These are phyloP conservation scores for Tanypteryx hageni DNA, from an alignment of 2,888 invertebrate genomes.

Conservation along the genomic window DNA sequence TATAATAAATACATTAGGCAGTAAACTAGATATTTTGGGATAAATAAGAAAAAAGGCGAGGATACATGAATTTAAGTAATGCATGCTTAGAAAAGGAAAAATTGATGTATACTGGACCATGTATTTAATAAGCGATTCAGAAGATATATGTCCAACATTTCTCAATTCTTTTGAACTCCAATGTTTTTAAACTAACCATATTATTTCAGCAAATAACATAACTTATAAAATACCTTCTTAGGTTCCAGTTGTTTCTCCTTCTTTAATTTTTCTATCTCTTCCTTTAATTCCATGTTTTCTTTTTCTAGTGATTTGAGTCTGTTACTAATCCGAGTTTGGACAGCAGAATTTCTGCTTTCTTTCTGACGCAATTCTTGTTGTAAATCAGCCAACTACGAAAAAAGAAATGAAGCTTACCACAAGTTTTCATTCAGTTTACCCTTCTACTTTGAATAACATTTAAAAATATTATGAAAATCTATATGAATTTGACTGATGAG, in stretches of 20 bases:
- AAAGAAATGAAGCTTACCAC: background rate
- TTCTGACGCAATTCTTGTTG: conserved; percentile 84
- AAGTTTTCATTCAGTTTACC: too few species aligned
- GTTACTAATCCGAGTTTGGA: conserved; percentile 69
- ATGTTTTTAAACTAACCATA: too few species aligned
- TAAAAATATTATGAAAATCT: too few species aligned
- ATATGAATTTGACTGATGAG: too few species aligned
- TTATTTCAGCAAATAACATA: too few species aligned
- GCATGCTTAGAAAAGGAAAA: too few species aligned
- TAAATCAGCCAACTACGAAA: conserved; percentile 76
- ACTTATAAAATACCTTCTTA: background rate
- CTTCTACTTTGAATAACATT: too few species aligned
- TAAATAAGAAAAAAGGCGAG: background rate
- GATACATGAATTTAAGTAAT: too few species aligned
- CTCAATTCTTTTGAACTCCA: too few species aligned
- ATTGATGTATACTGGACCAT: too few species aligned
- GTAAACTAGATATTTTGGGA: background rate
- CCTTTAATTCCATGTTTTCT: conserved; percentile 45
- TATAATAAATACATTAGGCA: background rate
- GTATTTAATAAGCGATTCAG: too few species aligned
- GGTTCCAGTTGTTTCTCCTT: conserved; percentile 37
- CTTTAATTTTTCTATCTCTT: conserved; percentile 34
- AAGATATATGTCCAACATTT: too few species aligned
- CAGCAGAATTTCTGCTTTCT: conserved; percentile 84
- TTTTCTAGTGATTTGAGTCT: conserved; percentile 38